These are phyloP conservation scores for Megaleporinus macrocephalus DNA, from an alignment of 2,113 vertebrate species.

Conservation along the genomic window DNA sequence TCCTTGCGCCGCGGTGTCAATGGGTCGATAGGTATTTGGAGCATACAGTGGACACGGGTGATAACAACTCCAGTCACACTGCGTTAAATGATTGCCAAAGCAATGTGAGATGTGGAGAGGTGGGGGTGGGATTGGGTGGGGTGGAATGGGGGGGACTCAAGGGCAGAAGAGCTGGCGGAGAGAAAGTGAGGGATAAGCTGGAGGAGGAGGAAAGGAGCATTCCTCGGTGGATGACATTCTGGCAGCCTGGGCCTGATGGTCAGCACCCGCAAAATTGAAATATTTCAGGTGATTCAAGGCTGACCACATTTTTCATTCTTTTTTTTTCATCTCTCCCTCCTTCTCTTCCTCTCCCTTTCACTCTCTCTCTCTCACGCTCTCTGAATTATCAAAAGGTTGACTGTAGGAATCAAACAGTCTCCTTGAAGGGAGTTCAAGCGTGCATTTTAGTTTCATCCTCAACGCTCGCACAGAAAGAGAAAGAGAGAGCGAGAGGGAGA, in stretches of 20 bases:
- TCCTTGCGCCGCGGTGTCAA: slow-evolving; percentile 68
- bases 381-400: slow-evolving; percentile 73
- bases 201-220: slow-evolving; percentile 49
- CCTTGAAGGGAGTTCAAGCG: slow-evolving; percentile 68
- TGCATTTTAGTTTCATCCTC: slow-evolving; percentile 60
- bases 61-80: slow-evolving; percentile 74
- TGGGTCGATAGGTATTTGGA: slow-evolving; percentile 77
- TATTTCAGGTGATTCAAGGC: slow-evolving; percentile 74
- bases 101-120: slow-evolving; percentile 51
- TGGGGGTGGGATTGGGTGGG: neutral
- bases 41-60: slow-evolving; percentile 67
- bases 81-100: slow-evolving; percentile 72
- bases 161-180: slow-evolving; percentile 67
- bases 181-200: slow-evolving; percentile 51
- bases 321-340: slow-evolving; percentile 22
- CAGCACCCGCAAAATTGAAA: slow-evolving; percentile 68
- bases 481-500: slow-evolving; percentile 48
- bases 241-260: slow-evolving; percentile 61
- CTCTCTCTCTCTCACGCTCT: slow-evolving; percentile 40
- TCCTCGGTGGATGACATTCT: slow-evolving; percentile 65
- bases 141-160: slow-evolving; percentile 67
- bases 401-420: slow-evolving; percentile 67
- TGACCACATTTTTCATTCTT: slow-evolving; percentile 68
- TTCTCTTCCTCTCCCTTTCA: slow-evolving; percentile 30
- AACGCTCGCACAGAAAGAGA: neutral